These are phyloP conservation scores for Nowickia ferox DNA, from an alignment of 2,888 invertebrate species.

Conservation along the genomic window DNA sequence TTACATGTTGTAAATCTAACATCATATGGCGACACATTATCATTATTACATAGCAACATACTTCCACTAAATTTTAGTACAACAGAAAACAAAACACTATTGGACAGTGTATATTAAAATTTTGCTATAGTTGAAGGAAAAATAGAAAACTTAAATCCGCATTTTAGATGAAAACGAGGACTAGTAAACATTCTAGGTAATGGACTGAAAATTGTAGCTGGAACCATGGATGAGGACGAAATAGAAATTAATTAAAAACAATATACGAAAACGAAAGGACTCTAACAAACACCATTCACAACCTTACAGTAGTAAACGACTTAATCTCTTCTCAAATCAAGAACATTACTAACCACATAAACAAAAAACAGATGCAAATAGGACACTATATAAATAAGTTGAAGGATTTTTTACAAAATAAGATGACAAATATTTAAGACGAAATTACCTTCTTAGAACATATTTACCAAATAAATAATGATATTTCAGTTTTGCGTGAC, in stretches of 20 bases:
- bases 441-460: conserved; percentile 6
- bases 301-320: neutral
- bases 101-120: neutral
- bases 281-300: conserved; percentile 12
- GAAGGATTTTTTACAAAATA: conserved; percentile 21
- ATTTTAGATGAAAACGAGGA: neutral
- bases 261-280: neutral
- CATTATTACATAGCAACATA: neutral
- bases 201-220: conserved; percentile 6
- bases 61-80: too few species aligned
- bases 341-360: conserved; percentile 72
- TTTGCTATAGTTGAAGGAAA: neutral
- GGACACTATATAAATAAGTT: conserved; percentile 62
- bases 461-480: too few species aligned
- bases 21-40: neutral
- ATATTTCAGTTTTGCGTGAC: too few species aligned
- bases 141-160: neutral
- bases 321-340: conserved; percentile 59
- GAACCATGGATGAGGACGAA: conserved; percentile 1
- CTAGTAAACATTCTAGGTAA: neutral
- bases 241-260: neutral
- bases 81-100: too few species aligned
- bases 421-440: conserved; percentile 6
- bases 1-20: neutral
- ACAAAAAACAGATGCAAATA: conserved; percentile 62